Conservation (phyloP, 1,140 invertebrate species). For the Goniozus legneri region DNA sequence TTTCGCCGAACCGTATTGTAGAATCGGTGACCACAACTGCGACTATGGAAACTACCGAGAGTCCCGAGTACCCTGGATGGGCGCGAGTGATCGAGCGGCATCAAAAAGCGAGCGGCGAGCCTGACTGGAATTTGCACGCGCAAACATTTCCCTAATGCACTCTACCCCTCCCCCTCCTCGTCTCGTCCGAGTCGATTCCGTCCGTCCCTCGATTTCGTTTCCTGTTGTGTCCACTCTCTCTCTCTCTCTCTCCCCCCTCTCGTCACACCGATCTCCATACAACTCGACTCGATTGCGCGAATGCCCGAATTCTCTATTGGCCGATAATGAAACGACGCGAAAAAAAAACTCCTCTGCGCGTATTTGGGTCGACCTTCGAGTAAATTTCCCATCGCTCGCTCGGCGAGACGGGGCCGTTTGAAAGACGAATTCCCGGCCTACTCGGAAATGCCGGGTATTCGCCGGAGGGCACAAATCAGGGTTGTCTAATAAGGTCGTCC, state of each 20-base stretch:
- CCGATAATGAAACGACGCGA: no score
- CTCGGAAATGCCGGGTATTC: constrained; percentile 37
- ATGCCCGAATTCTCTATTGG: no score
- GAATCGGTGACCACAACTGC: constrained; percentile 29
- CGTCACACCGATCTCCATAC: no score
- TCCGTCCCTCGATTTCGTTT: no score
- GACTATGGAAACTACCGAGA: constrained; percentile 10
- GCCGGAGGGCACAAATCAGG: constrained; percentile 43
- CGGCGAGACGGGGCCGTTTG: neutral
- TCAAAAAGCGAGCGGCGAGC: constrained; percentile 18
- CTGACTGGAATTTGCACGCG: constrained; percentile 21
- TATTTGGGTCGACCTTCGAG: neutral
- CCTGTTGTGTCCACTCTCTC: neutral
- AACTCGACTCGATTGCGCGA: no score
- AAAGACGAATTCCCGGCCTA: constrained; percentile 20
- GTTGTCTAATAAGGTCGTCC: constrained; percentile 44
- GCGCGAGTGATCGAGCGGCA: constrained; percentile 14
- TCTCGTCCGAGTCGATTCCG: no score
- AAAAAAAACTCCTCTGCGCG: neutral
- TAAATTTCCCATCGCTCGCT: neutral
- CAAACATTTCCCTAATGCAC: constrained; percentile 28
- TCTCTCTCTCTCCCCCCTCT: neutral
- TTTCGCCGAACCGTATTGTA: constrained; percentile 23
- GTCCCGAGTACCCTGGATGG: constrained; percentile 7
- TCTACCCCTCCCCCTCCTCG: neutral